Evolutionary conservation across 2,113 vertebrate genomes (phyloP).

Genomic region (Poecile atricapillus): DNA sequence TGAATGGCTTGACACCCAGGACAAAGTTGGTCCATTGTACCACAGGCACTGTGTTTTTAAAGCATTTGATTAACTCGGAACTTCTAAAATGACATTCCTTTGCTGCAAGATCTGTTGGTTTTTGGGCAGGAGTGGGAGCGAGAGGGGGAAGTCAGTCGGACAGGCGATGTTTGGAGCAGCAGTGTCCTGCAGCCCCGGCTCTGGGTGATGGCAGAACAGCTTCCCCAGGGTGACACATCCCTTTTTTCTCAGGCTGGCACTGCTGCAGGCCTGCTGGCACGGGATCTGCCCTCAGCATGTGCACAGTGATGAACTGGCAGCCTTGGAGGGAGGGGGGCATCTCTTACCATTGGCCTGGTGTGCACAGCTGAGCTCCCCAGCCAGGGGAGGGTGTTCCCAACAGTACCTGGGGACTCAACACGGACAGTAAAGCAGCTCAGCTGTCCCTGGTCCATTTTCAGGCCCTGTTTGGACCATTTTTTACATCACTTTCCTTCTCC

Average conservation of each 20-base stretch:
- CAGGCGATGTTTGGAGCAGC: rapidly evolving
- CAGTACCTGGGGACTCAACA: rapidly evolving
- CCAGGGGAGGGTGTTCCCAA: not conserved
- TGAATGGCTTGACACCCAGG: conserved; percentile 17
- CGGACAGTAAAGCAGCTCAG: not conserved
- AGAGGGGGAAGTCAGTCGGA: not conserved
- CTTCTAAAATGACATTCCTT: conserved; percentile 24
- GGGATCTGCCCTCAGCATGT: not conserved
- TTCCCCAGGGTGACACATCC: not conserved
- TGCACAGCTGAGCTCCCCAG: not conserved
- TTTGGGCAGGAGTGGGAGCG: not conserved
- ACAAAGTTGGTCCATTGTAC: not conserved
- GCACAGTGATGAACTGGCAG: not conserved
- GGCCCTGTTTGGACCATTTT: not conserved
- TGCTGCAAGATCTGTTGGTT: not conserved
- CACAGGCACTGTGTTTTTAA: not conserved
- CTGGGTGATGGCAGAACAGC: not conserved
- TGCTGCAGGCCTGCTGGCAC: not conserved
- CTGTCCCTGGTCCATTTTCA: not conserved
- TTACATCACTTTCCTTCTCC: not conserved
- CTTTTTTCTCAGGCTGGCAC: not conserved
- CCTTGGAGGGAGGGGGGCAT: rapidly evolving
- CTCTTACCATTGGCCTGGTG: not conserved
- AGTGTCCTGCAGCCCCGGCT: not conserved
- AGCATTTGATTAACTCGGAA: not conserved